Evolutionary conservation across 2,797 vertebrate genomes (phyloP).

Genomic region (Sylvia borin): DNA sequence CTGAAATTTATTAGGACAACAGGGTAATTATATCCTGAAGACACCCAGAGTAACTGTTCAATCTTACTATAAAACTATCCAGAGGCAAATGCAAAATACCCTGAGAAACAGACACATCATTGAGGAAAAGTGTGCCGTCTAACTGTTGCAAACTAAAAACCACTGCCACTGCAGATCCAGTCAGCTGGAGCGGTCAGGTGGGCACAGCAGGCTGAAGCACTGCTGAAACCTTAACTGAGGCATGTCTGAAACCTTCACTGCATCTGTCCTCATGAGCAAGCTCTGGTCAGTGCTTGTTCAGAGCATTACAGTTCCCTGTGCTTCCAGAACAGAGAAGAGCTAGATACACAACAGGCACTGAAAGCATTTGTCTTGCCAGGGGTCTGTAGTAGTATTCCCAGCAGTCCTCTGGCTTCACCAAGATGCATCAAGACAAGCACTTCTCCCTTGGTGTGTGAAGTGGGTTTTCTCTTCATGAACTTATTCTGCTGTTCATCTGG

Average conservation of each 20-base stretch:
- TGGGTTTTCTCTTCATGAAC: neutral
- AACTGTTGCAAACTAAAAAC: neutral
- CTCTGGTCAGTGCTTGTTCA: neutral
- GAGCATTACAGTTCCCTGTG: neutral
- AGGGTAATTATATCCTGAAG: neutral
- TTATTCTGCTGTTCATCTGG: neutral
- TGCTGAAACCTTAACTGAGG: too few species aligned
- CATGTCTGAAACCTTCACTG: neutral
- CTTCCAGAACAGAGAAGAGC: neutral
- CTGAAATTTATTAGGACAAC: neutral
- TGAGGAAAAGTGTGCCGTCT: neutral
- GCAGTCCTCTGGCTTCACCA: neutral
- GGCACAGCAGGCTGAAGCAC: neutral
- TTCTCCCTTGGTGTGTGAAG: neutral
- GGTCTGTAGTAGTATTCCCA: neutral
- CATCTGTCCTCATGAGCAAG: neutral
- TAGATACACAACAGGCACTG: too few species aligned
- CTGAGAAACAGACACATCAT: neutral
- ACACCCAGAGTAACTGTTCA: neutral
- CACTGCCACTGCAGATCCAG: neutral
- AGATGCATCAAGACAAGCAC: neutral
- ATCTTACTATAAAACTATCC: neutral
- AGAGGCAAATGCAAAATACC: neutral
- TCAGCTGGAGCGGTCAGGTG: neutral
- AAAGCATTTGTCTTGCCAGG: neutral